Percentiles rank a stretch among this genome's conserved stretches.
Conservation (phyloP, 2,113 vertebrate species). For the Phoenicopterus ruber region DNA sequence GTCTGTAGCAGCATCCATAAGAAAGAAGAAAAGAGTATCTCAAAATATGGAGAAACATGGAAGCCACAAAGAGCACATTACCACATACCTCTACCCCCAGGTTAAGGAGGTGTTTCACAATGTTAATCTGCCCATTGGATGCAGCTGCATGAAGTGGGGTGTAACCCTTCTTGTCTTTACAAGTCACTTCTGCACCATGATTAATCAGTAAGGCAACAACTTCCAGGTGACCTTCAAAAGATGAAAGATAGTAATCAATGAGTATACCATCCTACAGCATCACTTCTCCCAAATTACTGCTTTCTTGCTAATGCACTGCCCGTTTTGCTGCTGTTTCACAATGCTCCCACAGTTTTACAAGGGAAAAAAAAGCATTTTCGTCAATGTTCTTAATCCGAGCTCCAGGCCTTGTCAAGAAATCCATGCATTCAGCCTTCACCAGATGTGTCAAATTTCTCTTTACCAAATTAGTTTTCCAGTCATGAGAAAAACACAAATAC, state of each 20-base stretch:
- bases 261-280: background rate
- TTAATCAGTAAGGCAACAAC: constrained; percentile 89
- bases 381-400: background rate
- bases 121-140: constrained; percentile 88
- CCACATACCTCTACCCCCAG: constrained; percentile 88
- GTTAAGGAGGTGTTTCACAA: constrained; percentile 93
- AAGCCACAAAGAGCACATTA: background rate
- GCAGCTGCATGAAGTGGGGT: constrained; percentile 92
- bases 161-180: constrained; percentile 96
- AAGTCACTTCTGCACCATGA: constrained; percentile 92
- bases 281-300: background rate
- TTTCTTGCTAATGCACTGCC: background rate
- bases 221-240: constrained; percentile 87
- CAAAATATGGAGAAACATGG: background rate
- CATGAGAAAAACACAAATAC: background rate
- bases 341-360: background rate
- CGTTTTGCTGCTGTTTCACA: background rate
- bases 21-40: background rate
- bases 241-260: background rate
- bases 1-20: background rate
- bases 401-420: background rate
- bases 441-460: background rate
- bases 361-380: background rate
- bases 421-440: background rate
- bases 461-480: background rate